Evolutionary conservation across 2,113 vertebrate genomes (phyloP).

Genomic region (Hippolais icterina): DNA sequence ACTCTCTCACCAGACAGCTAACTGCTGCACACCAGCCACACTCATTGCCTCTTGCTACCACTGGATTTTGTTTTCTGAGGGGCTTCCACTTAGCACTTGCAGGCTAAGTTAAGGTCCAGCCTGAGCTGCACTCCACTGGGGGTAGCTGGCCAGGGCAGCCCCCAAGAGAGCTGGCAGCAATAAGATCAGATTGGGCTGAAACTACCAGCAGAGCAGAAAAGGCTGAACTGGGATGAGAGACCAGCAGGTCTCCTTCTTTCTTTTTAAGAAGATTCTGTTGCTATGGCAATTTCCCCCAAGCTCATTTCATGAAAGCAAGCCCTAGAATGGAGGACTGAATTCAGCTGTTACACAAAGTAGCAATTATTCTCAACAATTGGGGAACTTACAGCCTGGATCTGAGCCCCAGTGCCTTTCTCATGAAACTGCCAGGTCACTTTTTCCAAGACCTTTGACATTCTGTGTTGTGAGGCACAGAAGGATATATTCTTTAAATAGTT

Average conservation of each 20-base stretch:
- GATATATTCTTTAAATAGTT: slow-evolving; percentile 36
- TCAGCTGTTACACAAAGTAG: slow-evolving; percentile 77
- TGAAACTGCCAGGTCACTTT: slow-evolving; percentile 61
- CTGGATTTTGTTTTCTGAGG: neutral
- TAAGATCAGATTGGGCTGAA: neutral
- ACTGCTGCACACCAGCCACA: neutral
- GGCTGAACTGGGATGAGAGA: neutral
- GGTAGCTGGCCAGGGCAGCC: neutral
- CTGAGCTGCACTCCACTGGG: neutral
- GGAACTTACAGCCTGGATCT: slow-evolving; percentile 47
- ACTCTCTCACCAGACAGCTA: neutral
- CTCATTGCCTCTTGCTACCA: neutral
- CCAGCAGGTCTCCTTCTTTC: slow-evolving; percentile 32
- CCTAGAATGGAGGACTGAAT: slow-evolving; percentile 65
- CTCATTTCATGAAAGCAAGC: slow-evolving; percentile 69
- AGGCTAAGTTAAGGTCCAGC: neutral
- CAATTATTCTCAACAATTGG: slow-evolving; percentile 75
- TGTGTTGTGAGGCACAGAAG: slow-evolving; percentile 18
- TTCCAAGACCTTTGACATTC: slow-evolving; percentile 55
- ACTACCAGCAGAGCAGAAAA: neutral
- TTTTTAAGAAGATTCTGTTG: slow-evolving; percentile 68
- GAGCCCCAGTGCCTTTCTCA: slow-evolving; percentile 72
- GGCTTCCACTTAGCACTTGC: neutral
- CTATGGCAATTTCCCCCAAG: slow-evolving; percentile 62
- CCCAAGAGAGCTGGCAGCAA: neutral